Base-by-base conservation (phyloP, 2,797 vertebrate species). In the Prionace glauca region DNA sequence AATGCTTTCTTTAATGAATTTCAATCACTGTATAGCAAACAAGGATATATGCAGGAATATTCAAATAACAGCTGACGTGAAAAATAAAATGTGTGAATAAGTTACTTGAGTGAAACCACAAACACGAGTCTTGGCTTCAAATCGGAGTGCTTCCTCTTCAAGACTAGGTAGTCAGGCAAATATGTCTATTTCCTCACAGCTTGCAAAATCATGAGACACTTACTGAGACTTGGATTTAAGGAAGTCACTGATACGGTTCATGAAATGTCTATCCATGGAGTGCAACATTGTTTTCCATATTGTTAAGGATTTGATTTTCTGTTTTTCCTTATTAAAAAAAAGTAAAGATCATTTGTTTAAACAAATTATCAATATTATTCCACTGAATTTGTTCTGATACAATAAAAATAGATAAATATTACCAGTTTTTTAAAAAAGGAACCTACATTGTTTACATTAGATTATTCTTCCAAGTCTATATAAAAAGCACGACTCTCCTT, bases 221-320 rank as follows among this genome's bases (percentile, higher is more conserved):
- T 72, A 50, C 93, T 94, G 67, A 94, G 74, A 50, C 93, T 77
- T 95, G 71, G n/a, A n/a, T 69, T 92, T 92, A 67, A 92, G 90
- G n/a, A 95, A 95, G 93, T 95, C 93, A 74, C 71, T 77, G 67
- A 72, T 95, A 29, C 14, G 71, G 29, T 32, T 95, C 26, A n/a
- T 77, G 29, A 95, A 72, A 95, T 60, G 69, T 60, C 32, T 81
- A 96, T 96, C 96, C 97, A 96, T 96, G 96, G 95, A 97, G 96
- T 96, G 95, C 50, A 96, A 96, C 96, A 96, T 97, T 96, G 96
- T 95, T 95, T 96, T 95, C 96, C 91, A 96, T 96, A 91, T 95
- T 96, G 96, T 96, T 98, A 98, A 91, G 98, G 97, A 96, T 98
- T 98, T 94, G 97, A 97, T 96, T 98, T 98, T 96, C 98, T 97